These are phyloP conservation scores for Scolanthus callimorphus DNA, from an alignment of 92 coral and sea anemone species.

Conservation along the genomic window DNA sequence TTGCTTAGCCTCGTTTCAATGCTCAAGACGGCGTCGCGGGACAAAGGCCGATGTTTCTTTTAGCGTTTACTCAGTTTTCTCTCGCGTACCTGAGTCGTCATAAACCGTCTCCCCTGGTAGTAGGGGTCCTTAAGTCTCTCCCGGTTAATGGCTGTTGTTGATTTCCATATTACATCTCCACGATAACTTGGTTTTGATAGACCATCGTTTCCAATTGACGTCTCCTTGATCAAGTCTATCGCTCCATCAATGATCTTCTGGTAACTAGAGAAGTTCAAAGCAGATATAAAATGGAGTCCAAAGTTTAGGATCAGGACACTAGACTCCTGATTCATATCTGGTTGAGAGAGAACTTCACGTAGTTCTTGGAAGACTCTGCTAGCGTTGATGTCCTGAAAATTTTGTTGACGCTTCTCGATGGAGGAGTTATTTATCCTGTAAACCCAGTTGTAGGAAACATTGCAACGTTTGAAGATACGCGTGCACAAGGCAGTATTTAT, in stretches of 20 bases:
- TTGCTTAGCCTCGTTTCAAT: no score
- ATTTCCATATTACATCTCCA: slow-evolving; percentile 61
- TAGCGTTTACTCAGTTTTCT: no score
- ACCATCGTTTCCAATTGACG: neutral
- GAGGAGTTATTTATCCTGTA: slow-evolving; percentile 53
- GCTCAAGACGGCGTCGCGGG: no score
- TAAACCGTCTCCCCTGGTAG: slow-evolving; percentile 40
- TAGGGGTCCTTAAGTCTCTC: slow-evolving; percentile 33
- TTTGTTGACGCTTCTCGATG: slow-evolving; percentile 32
- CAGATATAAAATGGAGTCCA: slow-evolving; percentile 57
- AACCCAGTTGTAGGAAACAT: slow-evolving; percentile 79
- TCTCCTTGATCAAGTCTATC: slow-evolving; percentile 29
- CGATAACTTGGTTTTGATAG: slow-evolving; percentile 7
- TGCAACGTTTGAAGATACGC: slow-evolving; percentile 63
- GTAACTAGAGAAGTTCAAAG: slow-evolving; percentile 62
- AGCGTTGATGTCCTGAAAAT: slow-evolving; percentile 32
- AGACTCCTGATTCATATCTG: slow-evolving; percentile 2
- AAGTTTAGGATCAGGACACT: slow-evolving; percentile 60
- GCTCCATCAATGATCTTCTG: slow-evolving; percentile 39
- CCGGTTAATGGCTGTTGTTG: slow-evolving; percentile 70
- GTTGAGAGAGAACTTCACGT: neutral
- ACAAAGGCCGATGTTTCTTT: no score
- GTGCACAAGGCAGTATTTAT: slow-evolving; percentile 54
- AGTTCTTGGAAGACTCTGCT: slow-evolving; percentile 30
- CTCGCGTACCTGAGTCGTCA: slow-evolving; percentile 59